A percentile compares a stretch with the other conserved stretches of the same genome.
Evolutionary conservation across 2,888 invertebrate genomes (phyloP).

Genomic region (Ornithoptera priamus): DNA sequence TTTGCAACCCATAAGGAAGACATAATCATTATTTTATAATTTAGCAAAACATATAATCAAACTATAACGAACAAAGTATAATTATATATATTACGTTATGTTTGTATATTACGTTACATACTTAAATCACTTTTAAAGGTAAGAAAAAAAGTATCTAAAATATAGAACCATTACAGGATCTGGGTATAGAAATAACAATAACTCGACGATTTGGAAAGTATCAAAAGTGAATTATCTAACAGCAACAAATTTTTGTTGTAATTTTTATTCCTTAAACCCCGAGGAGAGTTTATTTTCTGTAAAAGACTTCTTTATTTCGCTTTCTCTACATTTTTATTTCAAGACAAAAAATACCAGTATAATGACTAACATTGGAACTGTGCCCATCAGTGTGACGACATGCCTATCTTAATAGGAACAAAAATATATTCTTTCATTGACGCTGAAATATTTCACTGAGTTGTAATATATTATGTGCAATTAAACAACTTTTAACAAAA

Average conservation of each 20-base stretch:
- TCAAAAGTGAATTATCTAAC: too few relatives aligned
- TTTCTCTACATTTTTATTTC: not conserved
- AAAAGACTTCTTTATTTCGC: not conserved
- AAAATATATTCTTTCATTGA: slow-evolving; percentile 4
- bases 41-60: not conserved
- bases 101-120: not conserved
- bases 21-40: not conserved
- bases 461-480: too few relatives aligned
- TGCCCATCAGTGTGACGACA: slow-evolving; percentile 20
- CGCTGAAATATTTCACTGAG: too few relatives aligned
- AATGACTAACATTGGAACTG: slow-evolving; percentile 16
- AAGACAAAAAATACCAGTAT: not conserved
- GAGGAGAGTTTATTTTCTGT: not conserved
- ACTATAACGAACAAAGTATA: not conserved
- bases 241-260: too few relatives aligned
- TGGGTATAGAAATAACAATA: too few relatives aligned
- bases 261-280: too few relatives aligned
- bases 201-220: too few relatives aligned
- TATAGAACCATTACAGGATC: too few relatives aligned
- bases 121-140: too few relatives aligned
- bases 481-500: too few relatives aligned
- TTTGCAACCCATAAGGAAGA: not conserved
- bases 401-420: slow-evolving; percentile 10
- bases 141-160: too few relatives aligned
- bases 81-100: not conserved